Percentiles rank a stretch among this genome's conserved stretches.
phyloP scores from a whole-genome alignment of 2,113 vertebrate species.

The Ardeotis arabs region DNA sequence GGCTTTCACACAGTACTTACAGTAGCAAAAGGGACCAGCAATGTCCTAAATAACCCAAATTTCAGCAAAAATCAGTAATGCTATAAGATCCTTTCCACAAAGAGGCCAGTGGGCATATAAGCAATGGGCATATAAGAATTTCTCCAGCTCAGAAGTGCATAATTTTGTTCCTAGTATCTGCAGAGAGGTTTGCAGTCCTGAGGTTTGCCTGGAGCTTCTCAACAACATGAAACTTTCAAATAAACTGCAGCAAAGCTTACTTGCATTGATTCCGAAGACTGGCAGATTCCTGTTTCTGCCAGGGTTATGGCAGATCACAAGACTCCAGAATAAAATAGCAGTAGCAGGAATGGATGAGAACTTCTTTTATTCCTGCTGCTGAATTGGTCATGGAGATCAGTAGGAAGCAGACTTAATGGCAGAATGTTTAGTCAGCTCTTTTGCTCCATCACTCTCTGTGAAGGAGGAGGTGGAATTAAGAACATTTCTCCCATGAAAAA shows the following conservation, averaged over 20 bases:
- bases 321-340: not conserved
- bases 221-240: not conserved
- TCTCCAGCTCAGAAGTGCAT: not conserved
- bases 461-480: constrained; percentile 6
- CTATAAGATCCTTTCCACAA: not conserved
- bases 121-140: not conserved
- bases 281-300: not conserved
- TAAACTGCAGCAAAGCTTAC: not conserved
- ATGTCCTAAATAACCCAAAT: not conserved
- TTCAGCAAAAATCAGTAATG: not conserved
- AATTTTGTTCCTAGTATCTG: not conserved
- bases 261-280: not conserved
- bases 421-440: constrained; percentile 6
- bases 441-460: not conserved
- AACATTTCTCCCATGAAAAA: not conserved
- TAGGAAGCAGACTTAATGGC: not conserved
- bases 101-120: not conserved
- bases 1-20: not conserved
- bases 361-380: not conserved
- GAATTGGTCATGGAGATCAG: not conserved
- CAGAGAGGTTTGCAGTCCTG: not conserved
- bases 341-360: not conserved
- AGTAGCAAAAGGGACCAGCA: not conserved
- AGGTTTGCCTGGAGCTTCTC: not conserved
- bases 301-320: not conserved